Evolutionary conservation across 2,113 vertebrate species (phyloP).

Genomic region (Vidua chalybeata): DNA sequence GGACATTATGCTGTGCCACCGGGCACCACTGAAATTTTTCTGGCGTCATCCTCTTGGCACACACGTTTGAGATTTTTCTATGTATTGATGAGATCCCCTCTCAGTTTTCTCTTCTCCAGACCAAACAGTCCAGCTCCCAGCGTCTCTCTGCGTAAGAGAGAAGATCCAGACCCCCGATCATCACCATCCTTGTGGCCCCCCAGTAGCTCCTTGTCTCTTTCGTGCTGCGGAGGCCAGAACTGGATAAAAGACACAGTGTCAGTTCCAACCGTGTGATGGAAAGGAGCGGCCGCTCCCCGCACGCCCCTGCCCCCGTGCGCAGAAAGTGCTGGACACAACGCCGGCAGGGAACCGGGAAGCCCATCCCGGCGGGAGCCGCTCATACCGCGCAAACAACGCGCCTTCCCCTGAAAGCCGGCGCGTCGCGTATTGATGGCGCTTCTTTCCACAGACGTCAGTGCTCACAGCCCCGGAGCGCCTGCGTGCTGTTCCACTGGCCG

Average conservation of each 20-base stretch:
- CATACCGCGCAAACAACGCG: background rate
- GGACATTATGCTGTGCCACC: background rate
- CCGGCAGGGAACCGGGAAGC: background rate
- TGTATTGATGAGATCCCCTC: background rate
- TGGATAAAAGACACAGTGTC: no score
- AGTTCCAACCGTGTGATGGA: no score
- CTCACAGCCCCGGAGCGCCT: no score
- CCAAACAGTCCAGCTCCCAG: background rate
- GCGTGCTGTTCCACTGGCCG: no score
- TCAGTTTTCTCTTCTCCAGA: no score
- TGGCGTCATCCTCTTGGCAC: background rate
- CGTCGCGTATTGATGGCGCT: background rate
- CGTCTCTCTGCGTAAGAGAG: background rate
- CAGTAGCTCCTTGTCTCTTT: background rate
- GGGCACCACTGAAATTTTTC: background rate
- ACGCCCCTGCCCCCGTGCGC: no score
- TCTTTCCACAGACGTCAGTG: fast-evolving
- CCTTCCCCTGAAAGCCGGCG: no score
- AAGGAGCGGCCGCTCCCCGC: background rate
- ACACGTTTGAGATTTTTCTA: background rate
- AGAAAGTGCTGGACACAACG: background rate
- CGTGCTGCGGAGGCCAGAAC: background rate
- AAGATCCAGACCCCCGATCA: background rate
- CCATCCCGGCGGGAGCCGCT: background rate
- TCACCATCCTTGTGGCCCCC: background rate